Evolutionary conservation across 1,140 invertebrate genomes (phyloP).

Genomic region (Stenopsyche tienmushanensis): DNA sequence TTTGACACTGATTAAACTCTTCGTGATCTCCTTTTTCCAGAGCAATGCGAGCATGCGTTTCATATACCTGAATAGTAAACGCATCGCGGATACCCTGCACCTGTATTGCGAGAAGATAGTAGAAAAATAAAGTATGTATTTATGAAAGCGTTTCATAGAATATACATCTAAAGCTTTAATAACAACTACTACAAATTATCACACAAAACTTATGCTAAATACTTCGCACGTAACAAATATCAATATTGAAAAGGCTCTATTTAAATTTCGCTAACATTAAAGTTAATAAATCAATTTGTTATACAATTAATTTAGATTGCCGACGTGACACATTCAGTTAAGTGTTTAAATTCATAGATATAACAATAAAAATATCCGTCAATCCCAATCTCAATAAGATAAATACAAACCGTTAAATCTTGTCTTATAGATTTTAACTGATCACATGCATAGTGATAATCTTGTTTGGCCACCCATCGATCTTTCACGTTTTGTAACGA

Average conservation of each 20-base stretch:
- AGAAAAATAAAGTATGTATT: conserved; percentile 32
- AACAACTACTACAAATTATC: too few species aligned
- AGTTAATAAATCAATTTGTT: not conserved
- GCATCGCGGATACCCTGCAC: conserved; percentile 92
- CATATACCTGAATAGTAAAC: conserved; percentile 96
- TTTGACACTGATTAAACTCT: conserved; percentile 99
- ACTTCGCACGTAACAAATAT: not conserved
- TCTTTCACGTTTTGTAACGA: conserved; percentile 88
- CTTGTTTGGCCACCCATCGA: conserved; percentile 84
- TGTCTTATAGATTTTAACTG: conserved; percentile 98
- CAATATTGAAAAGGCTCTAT: not conserved
- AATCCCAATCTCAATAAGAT: too few species aligned
- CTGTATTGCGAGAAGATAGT: conserved; percentile 58
- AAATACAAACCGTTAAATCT: conserved; percentile 86
- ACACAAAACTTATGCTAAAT: not conserved
- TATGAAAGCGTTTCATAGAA: too few species aligned
- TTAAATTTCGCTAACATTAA: not conserved
- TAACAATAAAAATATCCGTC: too few species aligned
- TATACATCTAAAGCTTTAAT: not conserved
- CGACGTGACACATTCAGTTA: not conserved
- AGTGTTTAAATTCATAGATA: too few species aligned
- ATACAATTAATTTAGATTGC: not conserved
- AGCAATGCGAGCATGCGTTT: conserved; percentile 96
- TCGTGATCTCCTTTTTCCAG: conserved; percentile 97
- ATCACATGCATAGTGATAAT: conserved; percentile 96